A percentile compares a stretch with the other conserved stretches of the same genome.
Evolutionary conservation across 1,140 invertebrate genomes (phyloP).

Genomic region (Leptoteleia sp.): DNA sequence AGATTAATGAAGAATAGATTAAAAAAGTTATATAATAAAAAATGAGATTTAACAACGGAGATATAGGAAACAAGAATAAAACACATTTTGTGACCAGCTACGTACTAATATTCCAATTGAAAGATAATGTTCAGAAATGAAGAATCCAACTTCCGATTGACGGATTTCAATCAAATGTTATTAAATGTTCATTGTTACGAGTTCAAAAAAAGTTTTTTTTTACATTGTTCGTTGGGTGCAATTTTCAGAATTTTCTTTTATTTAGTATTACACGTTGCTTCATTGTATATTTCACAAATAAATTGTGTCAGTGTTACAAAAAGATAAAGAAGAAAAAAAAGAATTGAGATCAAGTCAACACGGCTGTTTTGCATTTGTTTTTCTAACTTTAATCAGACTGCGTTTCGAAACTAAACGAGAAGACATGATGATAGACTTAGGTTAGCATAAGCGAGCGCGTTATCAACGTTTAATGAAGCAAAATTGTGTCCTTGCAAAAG

Average conservation of each 20-base stretch:
- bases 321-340: too few relatives aligned
- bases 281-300: constrained; percentile 39
- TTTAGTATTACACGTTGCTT: constrained; percentile 39
- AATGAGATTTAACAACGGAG: too few relatives aligned
- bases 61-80: too few relatives aligned
- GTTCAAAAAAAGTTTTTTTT: constrained; percentile 22
- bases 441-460: constrained; percentile 14
- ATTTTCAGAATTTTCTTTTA: constrained; percentile 11
- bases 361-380: constrained; percentile 41
- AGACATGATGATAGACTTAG: constrained; percentile 15
- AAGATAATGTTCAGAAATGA: too few relatives aligned
- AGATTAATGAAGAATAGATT: too few relatives aligned
- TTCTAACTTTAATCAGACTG: constrained; percentile 15
- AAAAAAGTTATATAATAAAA: too few relatives aligned
- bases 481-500: neutral
- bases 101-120: too few relatives aligned
- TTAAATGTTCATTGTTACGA: too few relatives aligned
- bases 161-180: too few relatives aligned
- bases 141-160: too few relatives aligned
- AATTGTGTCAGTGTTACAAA: constrained; percentile 27
- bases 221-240: neutral
- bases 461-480: neutral
- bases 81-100: too few relatives aligned
- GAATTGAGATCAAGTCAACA: constrained; percentile 4
- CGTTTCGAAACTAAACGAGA: constrained; percentile 8